A percentile compares a stretch with the other conserved stretches of the same genome.
Evolutionary conservation across 2,888 invertebrate species (phyloP).

Genomic region (Endotricha flammealis): DNA sequence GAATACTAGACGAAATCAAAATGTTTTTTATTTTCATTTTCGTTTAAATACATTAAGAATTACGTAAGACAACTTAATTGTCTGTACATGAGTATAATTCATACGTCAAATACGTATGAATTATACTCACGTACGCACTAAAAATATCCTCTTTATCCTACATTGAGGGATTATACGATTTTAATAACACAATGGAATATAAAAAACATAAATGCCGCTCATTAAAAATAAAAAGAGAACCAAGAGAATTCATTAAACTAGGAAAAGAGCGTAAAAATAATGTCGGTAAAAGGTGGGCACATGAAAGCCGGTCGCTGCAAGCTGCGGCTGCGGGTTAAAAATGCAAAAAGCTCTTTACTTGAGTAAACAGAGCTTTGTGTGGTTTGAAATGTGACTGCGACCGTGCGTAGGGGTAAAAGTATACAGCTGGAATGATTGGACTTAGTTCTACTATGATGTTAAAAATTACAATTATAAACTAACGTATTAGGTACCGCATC

Average conservation of each 20-base stretch:
- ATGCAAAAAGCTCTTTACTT: conserved; percentile 70
- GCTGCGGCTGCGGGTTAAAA: conserved; percentile 50
- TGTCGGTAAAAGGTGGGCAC: conserved; percentile 27
- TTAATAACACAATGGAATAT: background rate
- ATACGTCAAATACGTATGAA: no score
- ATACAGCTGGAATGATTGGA: no score
- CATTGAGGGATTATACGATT: background rate
- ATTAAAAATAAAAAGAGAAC: conserved; percentile 29
- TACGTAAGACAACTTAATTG: no score
- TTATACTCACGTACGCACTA: no score
- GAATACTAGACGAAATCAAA: no score
- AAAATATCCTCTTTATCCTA: no score
- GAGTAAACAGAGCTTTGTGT: conserved; percentile 62
- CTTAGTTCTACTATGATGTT: no score
- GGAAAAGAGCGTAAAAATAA: conserved; percentile 31
- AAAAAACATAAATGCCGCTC: conserved; percentile 9
- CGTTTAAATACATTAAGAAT: no score
- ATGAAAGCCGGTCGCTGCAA: conserved; percentile 27
- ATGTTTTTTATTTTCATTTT: no score
- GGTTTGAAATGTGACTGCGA: conserved; percentile 31
- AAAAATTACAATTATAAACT: no score
- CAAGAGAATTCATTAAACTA: conserved; percentile 38
- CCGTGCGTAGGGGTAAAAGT: background rate
- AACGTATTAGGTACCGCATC: no score
- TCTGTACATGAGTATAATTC: no score